These are phyloP conservation scores for Lepidonotus clava DNA, from an alignment of 2,888 invertebrate genomes.

Conservation along the genomic window DNA sequence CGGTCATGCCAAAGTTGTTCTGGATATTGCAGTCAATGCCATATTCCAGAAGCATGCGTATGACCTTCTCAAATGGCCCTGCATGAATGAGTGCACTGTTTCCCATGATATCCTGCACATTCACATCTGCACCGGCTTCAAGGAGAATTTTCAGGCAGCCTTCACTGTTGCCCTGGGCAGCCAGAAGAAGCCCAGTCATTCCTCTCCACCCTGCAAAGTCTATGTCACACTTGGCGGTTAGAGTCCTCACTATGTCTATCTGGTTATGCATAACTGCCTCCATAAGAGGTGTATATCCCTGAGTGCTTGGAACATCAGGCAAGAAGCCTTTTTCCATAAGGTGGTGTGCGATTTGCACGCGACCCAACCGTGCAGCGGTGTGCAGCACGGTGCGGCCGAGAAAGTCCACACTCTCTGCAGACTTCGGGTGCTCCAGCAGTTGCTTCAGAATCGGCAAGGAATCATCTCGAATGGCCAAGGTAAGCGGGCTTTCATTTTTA, in stretches of 20 bases:
- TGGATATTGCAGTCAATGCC: constrained; percentile 30
- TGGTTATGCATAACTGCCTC: neutral
- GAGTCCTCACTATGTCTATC: neutral
- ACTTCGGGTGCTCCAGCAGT: neutral
- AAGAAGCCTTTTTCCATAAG: constrained; percentile 15
- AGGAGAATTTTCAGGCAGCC: neutral
- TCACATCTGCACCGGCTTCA: constrained; percentile 13
- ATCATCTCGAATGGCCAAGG: neutral
- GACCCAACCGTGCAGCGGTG: neutral
- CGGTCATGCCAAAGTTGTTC: constrained; percentile 49
- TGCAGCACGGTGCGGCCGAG: constrained; percentile 11
- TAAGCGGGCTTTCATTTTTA: neutral
- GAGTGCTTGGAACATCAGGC: neutral
- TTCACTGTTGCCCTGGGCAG: neutral
- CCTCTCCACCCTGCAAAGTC: constrained; percentile 8
- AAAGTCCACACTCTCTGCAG: neutral
- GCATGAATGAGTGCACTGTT: constrained; percentile 15
- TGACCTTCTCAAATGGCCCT: neutral
- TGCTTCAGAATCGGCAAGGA: neutral
- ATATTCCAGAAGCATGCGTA: neutral
- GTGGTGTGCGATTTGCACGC: neutral
- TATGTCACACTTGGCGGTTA: neutral
- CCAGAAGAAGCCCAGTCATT: neutral
- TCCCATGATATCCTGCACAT: constrained; percentile 29
- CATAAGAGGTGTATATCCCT: constrained; percentile 3